phyloP scores from a whole-genome alignment of 2,113 vertebrate genomes.

The Eonycteris spelaea region DNA sequence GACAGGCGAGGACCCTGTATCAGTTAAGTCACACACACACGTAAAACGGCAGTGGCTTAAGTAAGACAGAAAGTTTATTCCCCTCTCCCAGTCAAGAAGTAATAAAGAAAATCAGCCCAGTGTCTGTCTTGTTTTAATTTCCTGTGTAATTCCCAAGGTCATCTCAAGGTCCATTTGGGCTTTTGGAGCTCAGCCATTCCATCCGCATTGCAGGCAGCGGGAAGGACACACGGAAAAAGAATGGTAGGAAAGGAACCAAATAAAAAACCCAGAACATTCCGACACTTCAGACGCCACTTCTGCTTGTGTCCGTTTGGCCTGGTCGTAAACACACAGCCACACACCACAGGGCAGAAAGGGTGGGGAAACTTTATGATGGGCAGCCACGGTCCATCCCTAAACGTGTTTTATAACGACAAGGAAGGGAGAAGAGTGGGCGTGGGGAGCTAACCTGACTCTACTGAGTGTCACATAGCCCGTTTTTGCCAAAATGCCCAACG shows the following conservation, averaged over 20 bases:
- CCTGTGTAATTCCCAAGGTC: neutral
- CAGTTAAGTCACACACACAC: neutral
- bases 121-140: neutral
- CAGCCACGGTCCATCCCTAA: neutral
- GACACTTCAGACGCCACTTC: neutral
- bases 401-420: neutral
- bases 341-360: neutral
- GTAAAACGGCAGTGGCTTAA: neutral
- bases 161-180: neutral
- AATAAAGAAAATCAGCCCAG: neutral
- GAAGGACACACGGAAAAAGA: neutral
- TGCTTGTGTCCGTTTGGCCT: neutral
- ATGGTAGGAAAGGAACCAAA: neutral
- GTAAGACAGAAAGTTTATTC: neutral
- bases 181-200: neutral
- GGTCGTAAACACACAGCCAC: neutral
- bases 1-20: neutral
- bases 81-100: neutral
- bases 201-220: neutral
- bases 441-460: neutral
- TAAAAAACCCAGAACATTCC: neutral
- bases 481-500: neutral
- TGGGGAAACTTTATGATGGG: neutral
- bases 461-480: neutral
- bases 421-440: neutral